Evolutionary conservation across 2,888 invertebrate genomes (phyloP), one percentile per base, ranked within the genome.

Genomic region (Creontiades dilutus): DNA sequence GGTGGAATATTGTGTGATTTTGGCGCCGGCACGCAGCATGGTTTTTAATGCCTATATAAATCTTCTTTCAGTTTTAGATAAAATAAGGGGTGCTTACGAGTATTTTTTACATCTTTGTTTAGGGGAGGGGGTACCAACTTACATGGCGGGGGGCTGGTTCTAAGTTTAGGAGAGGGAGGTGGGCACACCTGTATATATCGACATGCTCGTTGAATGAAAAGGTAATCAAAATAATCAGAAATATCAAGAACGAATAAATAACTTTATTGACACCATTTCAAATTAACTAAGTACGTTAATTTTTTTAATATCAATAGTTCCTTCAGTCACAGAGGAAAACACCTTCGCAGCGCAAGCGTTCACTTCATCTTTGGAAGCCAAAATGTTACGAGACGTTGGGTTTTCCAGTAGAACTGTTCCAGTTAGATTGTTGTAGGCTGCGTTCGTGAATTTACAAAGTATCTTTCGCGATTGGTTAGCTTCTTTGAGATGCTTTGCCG

Each of bases 361-460:
- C n/a, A 78, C n/a, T 48, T 88, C 88, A 37, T 27, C 85, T 57
- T 78, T 47, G 2, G 76, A 55, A n/a, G 28, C 27, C 27, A 76
- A 76, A 37, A 78, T 48, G 4, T 28, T 76, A 28, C 52, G 80
- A 19, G 78, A 78, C 7, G 80, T n/a, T 16, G 89, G 89, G 48
- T 89, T 89, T 57, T 89, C 89, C 5, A 82, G 23, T 19, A 81
- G 14, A 55, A 89, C n/a, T 9, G 82, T 61, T 1, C 89, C 89
- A 46, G 37, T 55, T 11, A 89, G 76, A 23, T 81, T 82, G 19
- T 89, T 82, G 61, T 89, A 89, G 7, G 76, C n/a, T 23, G 78
- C 55, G 57, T 76, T 89, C 12, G 28, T 23, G 46, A 68, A 84
- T 76, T 89, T 81, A 47, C 89, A 84, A 5, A 61, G 11, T 11